phyloP scores from a whole-genome alignment of 2,888 invertebrate species.

The Polydrusus pterygomalis region DNA sequence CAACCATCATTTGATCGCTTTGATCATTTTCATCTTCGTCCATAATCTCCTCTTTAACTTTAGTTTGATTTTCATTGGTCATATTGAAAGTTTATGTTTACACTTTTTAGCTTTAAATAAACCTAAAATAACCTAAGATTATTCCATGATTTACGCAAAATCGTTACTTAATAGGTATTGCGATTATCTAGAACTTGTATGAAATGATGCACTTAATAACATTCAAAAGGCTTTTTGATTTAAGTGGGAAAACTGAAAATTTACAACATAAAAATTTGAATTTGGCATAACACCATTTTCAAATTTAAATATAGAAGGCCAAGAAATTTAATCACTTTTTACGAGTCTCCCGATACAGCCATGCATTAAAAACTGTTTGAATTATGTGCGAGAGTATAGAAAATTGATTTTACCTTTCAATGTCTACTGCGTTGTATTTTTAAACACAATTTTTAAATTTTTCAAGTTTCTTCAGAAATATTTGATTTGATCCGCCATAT shows the following conservation, averaged over 20 bases:
- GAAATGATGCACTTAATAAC: background rate
- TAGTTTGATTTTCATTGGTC: constrained; percentile 64
- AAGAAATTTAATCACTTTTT: constrained; percentile 58
- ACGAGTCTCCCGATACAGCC: background rate
- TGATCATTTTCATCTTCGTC: constrained; percentile 71
- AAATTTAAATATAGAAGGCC: constrained; percentile 68
- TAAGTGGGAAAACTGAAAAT: constrained; percentile 19
- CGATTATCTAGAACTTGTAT: background rate
- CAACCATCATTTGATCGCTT: constrained; percentile 76
- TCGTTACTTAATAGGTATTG: background rate
- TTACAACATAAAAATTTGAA: constrained; percentile 66
- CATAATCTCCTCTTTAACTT: constrained; percentile 75
- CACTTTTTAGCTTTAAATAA: constrained; percentile 13
- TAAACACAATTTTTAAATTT: constrained; percentile 45
- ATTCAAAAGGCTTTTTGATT: background rate
- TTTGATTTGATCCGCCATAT: constrained; percentile 82
- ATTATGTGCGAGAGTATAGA: constrained; percentile 30
- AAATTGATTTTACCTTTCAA: constrained; percentile 34
- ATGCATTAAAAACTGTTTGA: constrained; percentile 19
- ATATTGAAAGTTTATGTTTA: constrained; percentile 60
- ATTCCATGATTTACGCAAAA: background rate
- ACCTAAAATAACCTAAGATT: constrained; percentile 40
- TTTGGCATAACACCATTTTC: constrained; percentile 70
- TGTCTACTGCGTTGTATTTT: constrained; percentile 52
- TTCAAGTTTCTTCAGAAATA: constrained; percentile 64